Evolutionary conservation across 2,113 vertebrate species (phyloP).

Genomic region (Tretioscincus oriximinensis): DNA sequence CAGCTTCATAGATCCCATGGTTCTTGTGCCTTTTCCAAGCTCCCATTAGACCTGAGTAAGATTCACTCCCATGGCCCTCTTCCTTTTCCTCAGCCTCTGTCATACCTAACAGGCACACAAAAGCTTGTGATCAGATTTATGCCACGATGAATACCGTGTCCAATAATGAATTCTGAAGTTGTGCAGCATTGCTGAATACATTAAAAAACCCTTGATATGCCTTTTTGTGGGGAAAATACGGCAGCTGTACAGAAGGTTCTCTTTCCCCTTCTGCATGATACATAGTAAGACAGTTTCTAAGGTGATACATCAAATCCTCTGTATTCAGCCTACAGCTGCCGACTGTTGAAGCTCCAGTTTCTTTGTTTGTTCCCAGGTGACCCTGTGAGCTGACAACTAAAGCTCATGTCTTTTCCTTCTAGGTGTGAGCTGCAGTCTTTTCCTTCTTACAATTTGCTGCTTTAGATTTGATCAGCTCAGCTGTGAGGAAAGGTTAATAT

Average conservation of each 20-base stretch:
- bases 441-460: not conserved
- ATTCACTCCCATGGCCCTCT: too few relatives aligned
- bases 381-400: not conserved
- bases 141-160: not conserved
- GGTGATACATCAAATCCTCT: slow-evolving; percentile 39
- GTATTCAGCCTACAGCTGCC: slow-evolving; percentile 19
- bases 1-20: too few relatives aligned
- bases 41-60: too few relatives aligned
- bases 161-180: not conserved
- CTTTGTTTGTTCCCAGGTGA: slow-evolving; percentile 35
- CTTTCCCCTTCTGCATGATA: not conserved
- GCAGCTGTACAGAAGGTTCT: slow-evolving; percentile 17
- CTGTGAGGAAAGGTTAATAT: not conserved
- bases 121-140: not conserved
- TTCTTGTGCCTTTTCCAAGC: too few relatives aligned
- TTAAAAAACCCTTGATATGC: not conserved
- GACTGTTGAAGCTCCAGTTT: slow-evolving; percentile 37
- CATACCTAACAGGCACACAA: too few relatives aligned
- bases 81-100: too few relatives aligned
- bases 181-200: not conserved
- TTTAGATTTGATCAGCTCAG: not conserved
- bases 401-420: rapidly evolving
- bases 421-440: not conserved
- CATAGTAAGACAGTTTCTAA: slow-evolving; percentile 28
- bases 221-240: not conserved